Conservation (phyloP, 2,113 vertebrate species). For the Grantiella picta region DNA sequence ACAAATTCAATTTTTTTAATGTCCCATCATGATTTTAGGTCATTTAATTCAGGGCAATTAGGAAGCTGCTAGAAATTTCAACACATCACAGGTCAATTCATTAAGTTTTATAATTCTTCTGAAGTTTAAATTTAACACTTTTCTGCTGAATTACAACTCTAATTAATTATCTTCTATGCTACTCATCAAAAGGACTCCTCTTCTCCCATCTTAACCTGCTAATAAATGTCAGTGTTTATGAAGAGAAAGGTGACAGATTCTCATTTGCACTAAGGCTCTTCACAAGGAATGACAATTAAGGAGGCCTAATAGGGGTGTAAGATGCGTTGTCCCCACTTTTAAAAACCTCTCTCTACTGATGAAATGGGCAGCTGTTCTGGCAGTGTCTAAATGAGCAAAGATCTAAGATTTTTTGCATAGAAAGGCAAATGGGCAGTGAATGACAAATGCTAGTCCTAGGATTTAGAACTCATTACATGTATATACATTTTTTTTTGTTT, state of each 20-base stretch:
- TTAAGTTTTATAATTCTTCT: constrained; percentile 35
- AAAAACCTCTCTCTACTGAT: not conserved
- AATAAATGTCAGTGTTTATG: constrained; percentile 10
- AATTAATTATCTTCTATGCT: constrained; percentile 30
- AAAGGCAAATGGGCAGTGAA: not conserved
- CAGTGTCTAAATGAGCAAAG: not conserved
- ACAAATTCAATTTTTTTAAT: not conserved
- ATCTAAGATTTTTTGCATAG: not conserved
- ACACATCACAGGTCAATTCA: constrained; percentile 2
- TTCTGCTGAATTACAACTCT: constrained; percentile 41
- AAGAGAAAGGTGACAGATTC: not conserved
- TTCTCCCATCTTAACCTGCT: not conserved
- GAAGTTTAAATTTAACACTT: constrained; percentile 52
- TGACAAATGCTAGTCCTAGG: not conserved
- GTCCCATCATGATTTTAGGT: not conserved
- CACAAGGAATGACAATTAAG: not conserved
- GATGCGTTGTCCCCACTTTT: not conserved
- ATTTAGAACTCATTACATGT: not conserved
- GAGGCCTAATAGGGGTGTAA: not conserved
- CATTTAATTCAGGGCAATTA: constrained; percentile 13
- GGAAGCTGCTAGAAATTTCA: not conserved
- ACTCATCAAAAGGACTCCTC: constrained; percentile 13
- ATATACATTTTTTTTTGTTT: not conserved
- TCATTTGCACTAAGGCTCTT: constrained; percentile 3
- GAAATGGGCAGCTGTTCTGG: not conserved